Base-by-base conservation (phyloP, 1,140 invertebrate species). In the Microplitis demolitor region DNA sequence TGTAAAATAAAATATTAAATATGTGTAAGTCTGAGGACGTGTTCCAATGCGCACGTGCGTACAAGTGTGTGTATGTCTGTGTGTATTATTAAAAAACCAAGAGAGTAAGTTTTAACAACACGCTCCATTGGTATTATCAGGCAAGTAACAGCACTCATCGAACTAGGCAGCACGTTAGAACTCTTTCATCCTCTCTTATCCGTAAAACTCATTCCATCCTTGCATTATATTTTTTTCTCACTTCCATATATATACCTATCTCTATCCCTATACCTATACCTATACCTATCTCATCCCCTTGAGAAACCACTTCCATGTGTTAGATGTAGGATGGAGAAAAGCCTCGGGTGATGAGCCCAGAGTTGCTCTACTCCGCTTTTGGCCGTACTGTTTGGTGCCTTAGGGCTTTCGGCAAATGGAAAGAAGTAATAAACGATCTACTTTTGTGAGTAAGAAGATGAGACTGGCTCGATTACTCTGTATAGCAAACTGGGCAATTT, bases 51-150 rank as follows among this genome's bases (percentile, higher is more conserved):
- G 51, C 9, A 35, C 6, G 56, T 34, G 14, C 13, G 3, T 14
- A 35, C 3, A 14, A 35, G 31, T 60, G 35, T n/a, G 14, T 13
- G 4, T 13, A 34, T 14, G 58, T 31, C 37, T 51, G 34, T 62
- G 16, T 66, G 14, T 45, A 3, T 78, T 74, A 73, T 78, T 76
- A 74, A 66, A 61, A 76, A 69, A 53, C 50, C 67, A 37, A 68
- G 50, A 68, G 45, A 80, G 74, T 64, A 75, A 82, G 78, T 80
- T 82, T 80, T 81, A 77, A 82, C 79, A 81, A 81, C 80, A 81
- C 74, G 69, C 31, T 37, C 8, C 34, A 6, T 68, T 24, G 56
- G 72, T 73, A 73, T 69, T 69, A 73, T 73, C 60, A 56, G 67
- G 35, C 45, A 3, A 9, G 71, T 33, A 51, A n/a, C 35, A 62